A percentile compares a stretch with the other conserved stretches of the same genome.
Evolutionary conservation across 1,140 invertebrate species (phyloP).

Genomic region (Apis mellifera): Amel_HAv3.1 CM009936.2:16303501-16304000

Average conservation of each 20-base stretch:
- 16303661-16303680: not conserved
- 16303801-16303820: not conserved
- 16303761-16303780: not conserved
- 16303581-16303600: conserved; percentile 73
- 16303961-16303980: conserved; percentile 69
- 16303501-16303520: conserved; percentile 73
- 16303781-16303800: not conserved
- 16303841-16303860: conserved; percentile 13
- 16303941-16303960: conserved; percentile 72
- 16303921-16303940: conserved; percentile 67
- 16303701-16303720: not conserved
- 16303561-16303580: conserved; percentile 78
- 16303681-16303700: not conserved
- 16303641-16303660: conserved; percentile 68
- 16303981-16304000: conserved; percentile 72
- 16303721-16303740: not conserved
- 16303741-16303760: not conserved
- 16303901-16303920: conserved; percentile 72
- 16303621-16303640: conserved; percentile 69
- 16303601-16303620: conserved; percentile 67
- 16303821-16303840: not conserved
- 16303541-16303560: conserved; percentile 73
- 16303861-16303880: conserved; percentile 72
- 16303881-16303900: conserved; percentile 73
- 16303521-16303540: conserved; percentile 72